phyloP scores from a whole-genome alignment of 1,140 invertebrate genomes.

The Acromyrmex heyeri region DNA sequence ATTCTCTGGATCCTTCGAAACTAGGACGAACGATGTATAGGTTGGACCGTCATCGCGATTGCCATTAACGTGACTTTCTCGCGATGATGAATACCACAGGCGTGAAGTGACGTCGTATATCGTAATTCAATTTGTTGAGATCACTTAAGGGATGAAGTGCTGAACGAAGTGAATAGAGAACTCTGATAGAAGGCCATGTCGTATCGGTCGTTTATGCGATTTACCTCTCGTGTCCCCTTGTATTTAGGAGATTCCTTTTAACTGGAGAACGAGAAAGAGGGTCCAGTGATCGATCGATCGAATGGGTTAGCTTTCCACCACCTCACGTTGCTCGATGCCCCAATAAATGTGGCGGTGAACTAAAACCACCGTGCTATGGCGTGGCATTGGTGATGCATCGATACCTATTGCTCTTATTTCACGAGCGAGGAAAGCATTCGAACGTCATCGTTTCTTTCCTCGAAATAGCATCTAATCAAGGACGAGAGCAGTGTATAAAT shows the following conservation, averaged over 20 bases:
- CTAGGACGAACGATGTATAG: background rate
- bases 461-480: slow-evolving; percentile 46
- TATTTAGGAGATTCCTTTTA: slow-evolving; percentile 24
- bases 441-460: slow-evolving; percentile 36
- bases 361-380: slow-evolving; percentile 14
- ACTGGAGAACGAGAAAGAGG: background rate
- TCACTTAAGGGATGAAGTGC: slow-evolving; percentile 46
- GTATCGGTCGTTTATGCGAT: slow-evolving; percentile 1
- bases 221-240: slow-evolving; percentile 24
- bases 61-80: slow-evolving; percentile 4
- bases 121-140: slow-evolving; percentile 56
- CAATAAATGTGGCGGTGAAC: slow-evolving; percentile 5
- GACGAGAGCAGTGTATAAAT: slow-evolving; percentile 16
- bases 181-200: slow-evolving; percentile 17
- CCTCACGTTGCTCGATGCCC: background rate
- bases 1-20: slow-evolving; percentile 3
- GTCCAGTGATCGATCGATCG: slow-evolving; percentile 44
- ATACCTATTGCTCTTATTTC: slow-evolving; percentile 46
- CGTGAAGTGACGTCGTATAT: slow-evolving; percentile 15
- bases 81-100: slow-evolving; percentile 13
- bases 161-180: slow-evolving; percentile 31
- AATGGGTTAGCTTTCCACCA: background rate
- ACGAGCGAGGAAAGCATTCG: slow-evolving; percentile 26
- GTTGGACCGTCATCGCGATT: background rate
- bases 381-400: slow-evolving; percentile 39